Conservation (phyloP, 2,888 invertebrate genomes). For the Physocephala rufipes region DNA sequence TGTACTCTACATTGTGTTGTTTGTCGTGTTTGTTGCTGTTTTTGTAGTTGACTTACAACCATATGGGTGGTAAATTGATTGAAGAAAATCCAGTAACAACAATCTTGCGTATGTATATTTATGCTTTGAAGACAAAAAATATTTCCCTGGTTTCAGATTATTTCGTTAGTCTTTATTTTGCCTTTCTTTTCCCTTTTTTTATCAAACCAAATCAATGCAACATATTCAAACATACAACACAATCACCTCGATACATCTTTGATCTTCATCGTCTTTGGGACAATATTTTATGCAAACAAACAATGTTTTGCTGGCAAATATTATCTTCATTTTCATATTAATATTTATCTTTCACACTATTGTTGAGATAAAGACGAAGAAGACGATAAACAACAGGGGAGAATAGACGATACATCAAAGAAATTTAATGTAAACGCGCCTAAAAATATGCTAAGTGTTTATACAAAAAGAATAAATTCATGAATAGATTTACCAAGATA, state of each 20-base stretch:
- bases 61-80: neutral
- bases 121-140: too few relatives aligned
- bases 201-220: neutral
- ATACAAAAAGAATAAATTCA: neutral
- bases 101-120: too few relatives aligned
- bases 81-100: too few relatives aligned
- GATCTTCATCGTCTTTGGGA: conserved; percentile 17
- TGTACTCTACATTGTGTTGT: neutral
- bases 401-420: neutral
- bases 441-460: conserved; percentile 1
- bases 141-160: neutral
- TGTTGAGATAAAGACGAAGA: conserved; percentile 2
- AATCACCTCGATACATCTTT: neutral
- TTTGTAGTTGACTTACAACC: too few relatives aligned
- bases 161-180: neutral
- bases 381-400: conserved; percentile 1
- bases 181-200: neutral
- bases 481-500: too few relatives aligned
- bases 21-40: neutral
- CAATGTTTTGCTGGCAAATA: conserved; percentile 3
- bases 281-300: conserved; percentile 25
- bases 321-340: conserved; percentile 15
- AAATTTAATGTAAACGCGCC: neutral
- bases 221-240: neutral
- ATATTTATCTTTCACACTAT: conserved; percentile 17